A percentile compares a stretch with the other conserved stretches of the same genome.
Evolutionary conservation across 92 coral and sea anemone genomes (phyloP).

Genomic region (Porites rus): DNA sequence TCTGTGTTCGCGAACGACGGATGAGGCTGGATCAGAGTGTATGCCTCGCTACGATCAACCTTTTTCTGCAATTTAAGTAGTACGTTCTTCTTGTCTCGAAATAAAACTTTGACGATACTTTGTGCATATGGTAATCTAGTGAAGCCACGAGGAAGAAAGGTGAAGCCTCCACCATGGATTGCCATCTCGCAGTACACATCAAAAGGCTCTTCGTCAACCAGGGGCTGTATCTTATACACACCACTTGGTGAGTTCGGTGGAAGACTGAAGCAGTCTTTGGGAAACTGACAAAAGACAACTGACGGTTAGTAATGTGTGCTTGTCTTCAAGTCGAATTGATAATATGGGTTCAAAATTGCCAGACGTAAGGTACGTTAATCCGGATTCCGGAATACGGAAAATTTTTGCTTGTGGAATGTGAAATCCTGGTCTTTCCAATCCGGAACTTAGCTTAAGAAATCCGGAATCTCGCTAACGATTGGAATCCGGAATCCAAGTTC

Average conservation of each 20-base stretch:
- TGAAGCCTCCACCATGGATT: conserved; percentile 63
- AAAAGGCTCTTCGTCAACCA: background rate
- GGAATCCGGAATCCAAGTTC: too few relatives aligned
- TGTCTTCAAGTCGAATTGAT: too few relatives aligned
- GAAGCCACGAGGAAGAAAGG: conserved; percentile 62
- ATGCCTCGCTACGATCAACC: conserved; percentile 17
- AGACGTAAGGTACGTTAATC: too few relatives aligned
- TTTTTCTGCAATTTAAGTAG: conserved; percentile 48
- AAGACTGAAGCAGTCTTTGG: too few relatives aligned
- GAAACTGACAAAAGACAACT: too few relatives aligned
- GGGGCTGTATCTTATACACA: conserved; percentile 28
- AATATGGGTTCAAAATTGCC: too few relatives aligned
- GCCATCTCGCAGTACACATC: conserved; percentile 69
- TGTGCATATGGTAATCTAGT: background rate
- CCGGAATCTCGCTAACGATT: too few relatives aligned
- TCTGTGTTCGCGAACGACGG: background rate
- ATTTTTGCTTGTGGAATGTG: too few relatives aligned
- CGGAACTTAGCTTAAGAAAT: too few relatives aligned
- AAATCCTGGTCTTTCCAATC: too few relatives aligned
- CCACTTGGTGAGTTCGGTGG: conserved; percentile 38
- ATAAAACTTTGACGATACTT: conserved; percentile 30
- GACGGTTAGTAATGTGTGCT: too few relatives aligned
- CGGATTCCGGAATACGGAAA: too few relatives aligned
- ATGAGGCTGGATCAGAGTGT: conserved; percentile 36
- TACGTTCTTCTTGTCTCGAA: conserved; percentile 48